These are phyloP conservation scores for Neoitamus cyanurus DNA, from an alignment of 2,888 invertebrate genomes.

Conservation along the genomic window DNA sequence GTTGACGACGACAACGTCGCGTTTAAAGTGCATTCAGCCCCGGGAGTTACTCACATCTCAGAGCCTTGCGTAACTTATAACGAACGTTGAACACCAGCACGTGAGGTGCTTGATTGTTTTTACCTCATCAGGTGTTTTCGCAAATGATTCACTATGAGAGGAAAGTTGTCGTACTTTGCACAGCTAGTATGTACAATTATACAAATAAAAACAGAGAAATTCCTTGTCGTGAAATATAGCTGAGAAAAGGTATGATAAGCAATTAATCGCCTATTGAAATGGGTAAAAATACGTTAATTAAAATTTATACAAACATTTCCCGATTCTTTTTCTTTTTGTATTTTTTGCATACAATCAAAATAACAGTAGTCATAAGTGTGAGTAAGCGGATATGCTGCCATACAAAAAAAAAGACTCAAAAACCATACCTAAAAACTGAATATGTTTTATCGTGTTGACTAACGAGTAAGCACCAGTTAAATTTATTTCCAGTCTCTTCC, in stretches of 20 bases:
- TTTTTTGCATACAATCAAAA: too few relatives aligned
- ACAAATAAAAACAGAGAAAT: not conserved
- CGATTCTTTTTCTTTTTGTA: too few relatives aligned
- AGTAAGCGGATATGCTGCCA: too few relatives aligned
- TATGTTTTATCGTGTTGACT: not conserved
- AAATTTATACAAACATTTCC: too few relatives aligned
- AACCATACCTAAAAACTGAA: not conserved
- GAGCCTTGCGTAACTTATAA: not conserved
- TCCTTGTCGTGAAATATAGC: not conserved
- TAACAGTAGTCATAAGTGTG: too few relatives aligned
- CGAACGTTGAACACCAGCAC: constrained; percentile 22
- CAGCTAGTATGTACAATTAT: not conserved
- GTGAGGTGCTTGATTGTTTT: constrained; percentile 19
- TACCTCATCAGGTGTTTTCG: constrained; percentile 18
- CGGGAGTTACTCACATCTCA: constrained; percentile 11
- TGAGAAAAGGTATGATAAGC: too few relatives aligned
- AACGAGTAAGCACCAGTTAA: too few relatives aligned
- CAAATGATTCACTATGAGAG: not conserved
- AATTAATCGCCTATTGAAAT: too few relatives aligned
- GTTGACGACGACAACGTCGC: not conserved
- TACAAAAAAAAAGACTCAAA: too few relatives aligned
- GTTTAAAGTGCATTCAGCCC: constrained; percentile 22
- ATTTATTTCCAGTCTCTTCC: not conserved
- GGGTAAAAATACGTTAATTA: too few relatives aligned
- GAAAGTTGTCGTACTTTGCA: not conserved